Conservation (phyloP, 2,113 vertebrate species). For the Sceloporus undulatus region DNA sequence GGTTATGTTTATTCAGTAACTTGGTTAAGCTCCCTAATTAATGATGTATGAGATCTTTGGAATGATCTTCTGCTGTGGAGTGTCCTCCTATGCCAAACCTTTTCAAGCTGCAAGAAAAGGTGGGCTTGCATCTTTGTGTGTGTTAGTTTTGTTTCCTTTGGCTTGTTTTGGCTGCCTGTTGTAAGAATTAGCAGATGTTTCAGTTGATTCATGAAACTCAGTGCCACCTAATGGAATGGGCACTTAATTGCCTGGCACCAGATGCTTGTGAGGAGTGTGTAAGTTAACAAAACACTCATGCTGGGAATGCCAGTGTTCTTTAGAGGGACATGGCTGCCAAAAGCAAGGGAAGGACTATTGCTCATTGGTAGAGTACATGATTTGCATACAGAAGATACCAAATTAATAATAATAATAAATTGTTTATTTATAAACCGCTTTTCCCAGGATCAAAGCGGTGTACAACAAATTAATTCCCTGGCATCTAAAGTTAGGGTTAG, state of each 20-base stretch:
- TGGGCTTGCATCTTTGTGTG: not conserved
- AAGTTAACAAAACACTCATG: constrained; percentile 21
- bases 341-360: not conserved
- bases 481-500: not conserved
- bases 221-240: constrained; percentile 62
- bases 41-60: constrained; percentile 60
- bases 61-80: not conserved
- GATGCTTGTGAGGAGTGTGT: constrained; percentile 56
- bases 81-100: constrained; percentile 58
- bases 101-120: constrained; percentile 24
- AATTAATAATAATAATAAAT: too few relatives aligned
- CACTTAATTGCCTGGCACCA: constrained; percentile 72
- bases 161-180: constrained; percentile 63
- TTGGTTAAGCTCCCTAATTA: constrained; percentile 47
- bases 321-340: not conserved
- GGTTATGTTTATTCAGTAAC: constrained; percentile 35
- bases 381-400: not conserved
- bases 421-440: too few relatives aligned
- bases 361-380: not conserved
- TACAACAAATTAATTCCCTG: not conserved
- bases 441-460: too few relatives aligned
- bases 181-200: constrained; percentile 65
- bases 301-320: constrained; percentile 41
- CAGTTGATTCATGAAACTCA: constrained; percentile 56
- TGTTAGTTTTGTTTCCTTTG: constrained; percentile 61